These are phyloP conservation scores for Batillaria attramentaria DNA, from an alignment of 1,140 invertebrate genomes.

Conservation along the genomic window DNA sequence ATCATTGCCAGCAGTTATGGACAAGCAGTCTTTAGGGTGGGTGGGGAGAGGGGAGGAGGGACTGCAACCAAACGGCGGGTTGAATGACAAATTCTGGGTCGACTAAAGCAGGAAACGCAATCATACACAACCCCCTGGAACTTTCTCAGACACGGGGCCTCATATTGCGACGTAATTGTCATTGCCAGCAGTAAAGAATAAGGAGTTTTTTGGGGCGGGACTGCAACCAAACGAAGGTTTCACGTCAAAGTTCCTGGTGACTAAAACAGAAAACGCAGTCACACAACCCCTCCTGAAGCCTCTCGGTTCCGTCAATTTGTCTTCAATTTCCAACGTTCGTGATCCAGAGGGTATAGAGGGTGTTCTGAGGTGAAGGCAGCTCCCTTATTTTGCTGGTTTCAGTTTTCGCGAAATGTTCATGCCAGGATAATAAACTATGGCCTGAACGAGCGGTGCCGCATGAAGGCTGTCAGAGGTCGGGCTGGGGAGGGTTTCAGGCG, in stretches of 20 bases:
- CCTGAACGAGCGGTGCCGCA: too few relatives aligned
- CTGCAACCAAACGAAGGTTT: too few relatives aligned
- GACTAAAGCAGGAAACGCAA: not conserved
- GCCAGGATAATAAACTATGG: too few relatives aligned
- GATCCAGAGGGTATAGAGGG: not conserved
- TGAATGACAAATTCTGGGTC: constrained; percentile 15
- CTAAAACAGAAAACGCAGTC: not conserved
- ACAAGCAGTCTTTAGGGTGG: too few relatives aligned
- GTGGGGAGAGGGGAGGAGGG: not conserved
- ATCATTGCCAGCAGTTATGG: constrained; percentile 14
- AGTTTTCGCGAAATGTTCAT: not conserved
- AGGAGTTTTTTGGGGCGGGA: not conserved
- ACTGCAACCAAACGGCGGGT: constrained; percentile 3
- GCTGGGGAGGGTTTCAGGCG: too few relatives aligned
- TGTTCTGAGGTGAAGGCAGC: not conserved
- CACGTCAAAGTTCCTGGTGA: too few relatives aligned
- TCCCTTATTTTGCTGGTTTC: constrained; percentile 1
- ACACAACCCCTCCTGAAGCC: not conserved
- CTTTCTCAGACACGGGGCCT: too few relatives aligned
- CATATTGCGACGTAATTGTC: too few relatives aligned
- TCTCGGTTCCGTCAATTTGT: constrained; percentile 24
- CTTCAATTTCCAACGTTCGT: constrained; percentile 10
- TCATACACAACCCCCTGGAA: too few relatives aligned
- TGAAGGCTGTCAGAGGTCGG: too few relatives aligned
- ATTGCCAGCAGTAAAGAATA: too few relatives aligned